A percentile compares a stretch with the other conserved stretches of the same genome.
Conservation (phyloP, 2,888 invertebrate species). For the Pristionchus mayeri region DNA sequence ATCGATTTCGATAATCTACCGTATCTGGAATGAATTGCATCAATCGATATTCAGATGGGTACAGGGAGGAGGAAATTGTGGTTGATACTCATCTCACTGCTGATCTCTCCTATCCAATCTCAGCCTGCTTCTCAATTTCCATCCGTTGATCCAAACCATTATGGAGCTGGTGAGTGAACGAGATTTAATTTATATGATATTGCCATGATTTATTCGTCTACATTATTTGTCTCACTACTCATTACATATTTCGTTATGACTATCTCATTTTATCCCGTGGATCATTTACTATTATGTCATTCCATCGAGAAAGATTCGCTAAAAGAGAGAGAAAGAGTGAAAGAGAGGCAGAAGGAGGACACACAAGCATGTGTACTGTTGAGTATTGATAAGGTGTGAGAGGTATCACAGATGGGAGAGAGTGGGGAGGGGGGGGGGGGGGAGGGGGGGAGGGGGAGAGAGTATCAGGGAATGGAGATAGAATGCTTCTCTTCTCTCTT, state of each 20-base stretch:
- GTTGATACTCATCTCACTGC: not conserved
- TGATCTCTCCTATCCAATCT: not conserved
- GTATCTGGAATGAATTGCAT: no score
- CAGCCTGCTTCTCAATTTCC: slow-evolving; percentile 73
- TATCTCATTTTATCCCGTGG: not conserved
- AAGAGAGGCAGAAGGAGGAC: slow-evolving; percentile 26
- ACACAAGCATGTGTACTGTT: slow-evolving; percentile 40
- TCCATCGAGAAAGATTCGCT: not conserved
- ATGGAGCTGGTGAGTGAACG: slow-evolving; percentile 66
- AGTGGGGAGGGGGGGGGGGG: not conserved
- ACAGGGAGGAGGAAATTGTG: slow-evolving; percentile 26
- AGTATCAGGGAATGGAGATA: not conserved
- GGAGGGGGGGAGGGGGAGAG: not conserved
- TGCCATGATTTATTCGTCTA: not conserved
- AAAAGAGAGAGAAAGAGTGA: slow-evolving; percentile 7
- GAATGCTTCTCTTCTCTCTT: not conserved
- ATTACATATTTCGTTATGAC: not conserved
- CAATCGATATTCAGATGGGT: slow-evolving; percentile 18
- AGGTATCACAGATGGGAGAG: slow-evolving; percentile 4
- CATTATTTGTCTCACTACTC: not conserved
- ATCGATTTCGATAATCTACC: not conserved
- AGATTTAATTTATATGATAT: not conserved
- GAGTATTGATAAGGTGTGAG: slow-evolving; percentile 37
- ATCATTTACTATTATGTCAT: not conserved
- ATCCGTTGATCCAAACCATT: slow-evolving; percentile 72